Evolutionary conservation across 2,113 vertebrate species (phyloP).

Genomic region (Theristicus caerulescens): DNA sequence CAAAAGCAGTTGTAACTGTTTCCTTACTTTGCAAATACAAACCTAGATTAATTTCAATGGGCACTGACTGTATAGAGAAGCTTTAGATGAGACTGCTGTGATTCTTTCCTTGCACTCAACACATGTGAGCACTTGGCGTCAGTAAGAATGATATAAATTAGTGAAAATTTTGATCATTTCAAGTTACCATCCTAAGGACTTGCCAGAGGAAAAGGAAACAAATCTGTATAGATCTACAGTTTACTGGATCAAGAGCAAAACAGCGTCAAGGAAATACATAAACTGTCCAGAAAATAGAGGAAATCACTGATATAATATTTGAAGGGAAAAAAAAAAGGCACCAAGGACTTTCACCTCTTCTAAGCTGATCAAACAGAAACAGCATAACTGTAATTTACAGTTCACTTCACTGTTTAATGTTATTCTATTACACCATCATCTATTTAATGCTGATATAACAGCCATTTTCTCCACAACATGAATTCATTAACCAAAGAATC

Average conservation of each 20-base stretch:
- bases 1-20: background rate
- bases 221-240: background rate
- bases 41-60: background rate
- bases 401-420: background rate
- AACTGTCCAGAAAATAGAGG: background rate
- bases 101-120: background rate
- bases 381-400: background rate
- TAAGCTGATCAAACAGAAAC: background rate
- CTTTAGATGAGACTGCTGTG: background rate
- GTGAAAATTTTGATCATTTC: background rate
- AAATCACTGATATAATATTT: background rate
- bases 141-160: background rate
- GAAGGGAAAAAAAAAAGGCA: background rate
- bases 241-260: background rate
- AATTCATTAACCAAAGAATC: background rate
- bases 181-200: background rate
- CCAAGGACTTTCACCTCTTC: background rate
- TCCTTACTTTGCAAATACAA: background rate
- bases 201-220: background rate
- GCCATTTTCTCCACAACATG: background rate
- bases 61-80: background rate
- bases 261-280: background rate
- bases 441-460: background rate
- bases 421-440: background rate
- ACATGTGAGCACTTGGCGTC: background rate